These are phyloP conservation scores for Dolichoris vasculosae DNA, from an alignment of 1,140 invertebrate species.

Conservation along the genomic window DNA sequence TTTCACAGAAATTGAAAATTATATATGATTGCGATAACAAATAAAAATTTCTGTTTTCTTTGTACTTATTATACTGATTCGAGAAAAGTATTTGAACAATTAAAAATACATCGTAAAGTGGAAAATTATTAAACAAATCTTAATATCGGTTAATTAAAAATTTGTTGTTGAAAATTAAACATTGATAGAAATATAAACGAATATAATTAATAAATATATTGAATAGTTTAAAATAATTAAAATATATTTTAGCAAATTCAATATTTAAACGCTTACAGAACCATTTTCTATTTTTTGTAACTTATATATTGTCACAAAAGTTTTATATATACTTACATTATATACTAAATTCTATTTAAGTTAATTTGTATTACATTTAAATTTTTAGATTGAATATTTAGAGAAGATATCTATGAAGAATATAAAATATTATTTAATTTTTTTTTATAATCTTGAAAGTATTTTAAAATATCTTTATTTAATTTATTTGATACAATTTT, in stretches of 20 bases:
- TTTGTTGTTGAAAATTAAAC: no score
- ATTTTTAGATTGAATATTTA: neutral
- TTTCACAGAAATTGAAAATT: neutral
- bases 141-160: neutral
- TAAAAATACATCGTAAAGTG: neutral
- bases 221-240: neutral
- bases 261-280: neutral
- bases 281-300: no score
- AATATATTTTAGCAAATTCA: neutral
- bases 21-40: neutral
- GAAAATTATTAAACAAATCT: neutral
- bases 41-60: neutral
- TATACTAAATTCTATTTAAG: neutral
- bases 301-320: neutral
- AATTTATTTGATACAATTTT: no score
- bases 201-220: no score
- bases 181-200: no score
- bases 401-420: neutral
- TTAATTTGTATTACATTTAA: neutral
- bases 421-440: no score
- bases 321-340: neutral
- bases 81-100: neutral
- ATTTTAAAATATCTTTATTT: no score
- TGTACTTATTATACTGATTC: neutral
- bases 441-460: no score